These are phyloP conservation scores for Mormyrus proboscirostris DNA, from an alignment of 2,797 vertebrate species.

Conservation along the genomic window DNA sequence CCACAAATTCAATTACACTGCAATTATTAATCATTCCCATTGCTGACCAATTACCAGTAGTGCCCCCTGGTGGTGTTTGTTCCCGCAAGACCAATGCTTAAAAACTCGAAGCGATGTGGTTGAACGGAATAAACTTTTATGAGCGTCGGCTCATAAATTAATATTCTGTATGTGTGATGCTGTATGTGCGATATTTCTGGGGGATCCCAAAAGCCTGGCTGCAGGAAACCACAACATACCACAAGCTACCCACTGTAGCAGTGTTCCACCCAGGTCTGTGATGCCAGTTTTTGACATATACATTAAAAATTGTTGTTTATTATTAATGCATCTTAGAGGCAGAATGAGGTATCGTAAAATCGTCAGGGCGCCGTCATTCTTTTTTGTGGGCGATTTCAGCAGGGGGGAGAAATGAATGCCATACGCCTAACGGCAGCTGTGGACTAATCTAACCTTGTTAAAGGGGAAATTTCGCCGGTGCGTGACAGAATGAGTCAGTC, in stretches of 20 bases:
- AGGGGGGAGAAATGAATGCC: background rate
- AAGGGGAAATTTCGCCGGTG: background rate
- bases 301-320: background rate
- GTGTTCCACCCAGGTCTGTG: background rate
- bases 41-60: background rate
- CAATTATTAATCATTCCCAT: background rate
- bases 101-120: background rate
- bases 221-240: background rate
- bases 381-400: background rate
- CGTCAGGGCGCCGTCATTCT: background rate
- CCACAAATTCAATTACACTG: background rate
- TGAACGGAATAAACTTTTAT: background rate
- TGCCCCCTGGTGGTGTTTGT: background rate
- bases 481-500: background rate
- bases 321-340: background rate
- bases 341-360: background rate
- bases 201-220: background rate
- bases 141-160: background rate
- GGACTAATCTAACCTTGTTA: background rate
- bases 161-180: background rate
- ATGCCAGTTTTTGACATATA: background rate
- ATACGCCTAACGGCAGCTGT: background rate
- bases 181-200: background rate
- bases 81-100: background rate
- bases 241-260: background rate